phyloP scores from a whole-genome alignment of 2,113 vertebrate species.

The Crotalus viridis region DNA sequence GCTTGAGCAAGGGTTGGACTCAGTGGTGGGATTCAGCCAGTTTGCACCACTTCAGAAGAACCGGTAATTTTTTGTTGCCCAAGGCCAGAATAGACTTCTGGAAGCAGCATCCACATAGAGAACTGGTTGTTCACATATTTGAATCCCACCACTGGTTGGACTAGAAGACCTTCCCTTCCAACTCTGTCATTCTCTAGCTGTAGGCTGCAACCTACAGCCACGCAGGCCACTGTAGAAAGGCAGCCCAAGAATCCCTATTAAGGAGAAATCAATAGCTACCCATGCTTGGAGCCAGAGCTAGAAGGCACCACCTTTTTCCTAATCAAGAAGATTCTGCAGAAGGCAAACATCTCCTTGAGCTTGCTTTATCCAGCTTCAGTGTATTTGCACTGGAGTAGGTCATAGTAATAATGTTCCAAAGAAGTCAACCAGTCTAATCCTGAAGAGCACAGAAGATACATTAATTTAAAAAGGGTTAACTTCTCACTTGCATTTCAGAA shows the following conservation, averaged over 20 bases:
- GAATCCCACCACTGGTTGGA: too few species aligned
- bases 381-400: conserved; percentile 68
- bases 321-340: conserved; percentile 59
- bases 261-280: conserved; percentile 64
- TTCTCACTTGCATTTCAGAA: conserved; percentile 47
- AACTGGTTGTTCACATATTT: too few species aligned
- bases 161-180: too few species aligned
- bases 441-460: conserved; percentile 41
- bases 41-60: too few species aligned
- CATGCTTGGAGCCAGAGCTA: conserved; percentile 33
- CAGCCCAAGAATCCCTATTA: conserved; percentile 54
- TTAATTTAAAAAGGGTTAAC: conserved; percentile 41
- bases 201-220: conserved; percentile 41
- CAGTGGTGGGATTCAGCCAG: too few species aligned
- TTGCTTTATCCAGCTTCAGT: conserved; percentile 64
- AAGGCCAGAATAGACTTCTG: too few species aligned
- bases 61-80: too few species aligned
- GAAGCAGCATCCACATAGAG: too few species aligned
- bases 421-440: conserved; percentile 52
- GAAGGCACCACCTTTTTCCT: conserved; percentile 58
- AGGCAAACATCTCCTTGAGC: conserved; percentile 67
- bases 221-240: conserved; percentile 47
- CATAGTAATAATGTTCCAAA: conserved; percentile 65
- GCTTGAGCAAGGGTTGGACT: too few species aligned
- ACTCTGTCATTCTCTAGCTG: neutral